Conservation (phyloP, 2,888 invertebrate species). For the Germaria angustata region DNA sequence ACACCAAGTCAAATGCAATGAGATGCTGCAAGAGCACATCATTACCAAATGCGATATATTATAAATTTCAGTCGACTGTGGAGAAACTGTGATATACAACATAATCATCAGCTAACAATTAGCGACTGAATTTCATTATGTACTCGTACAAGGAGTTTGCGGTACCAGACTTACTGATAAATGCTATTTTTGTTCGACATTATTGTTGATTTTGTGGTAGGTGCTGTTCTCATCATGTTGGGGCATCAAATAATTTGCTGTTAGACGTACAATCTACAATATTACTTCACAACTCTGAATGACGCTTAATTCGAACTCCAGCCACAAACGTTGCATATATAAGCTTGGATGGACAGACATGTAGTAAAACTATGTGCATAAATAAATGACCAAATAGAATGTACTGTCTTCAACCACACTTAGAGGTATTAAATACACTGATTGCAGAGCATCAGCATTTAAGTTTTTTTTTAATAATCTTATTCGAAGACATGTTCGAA, state of each 20-base stretch:
- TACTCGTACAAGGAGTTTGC: not conserved
- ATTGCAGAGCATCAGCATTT: not conserved
- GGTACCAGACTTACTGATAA: not conserved
- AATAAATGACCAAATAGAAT: constrained; percentile 59
- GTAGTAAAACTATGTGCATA: constrained; percentile 1
- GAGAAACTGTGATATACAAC: constrained; percentile 60
- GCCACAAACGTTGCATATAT: constrained; percentile 36
- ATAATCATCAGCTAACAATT: constrained; percentile 63
- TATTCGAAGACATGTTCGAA: constrained; percentile 3
- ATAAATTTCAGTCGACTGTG: no score
- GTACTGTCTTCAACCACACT: no score
- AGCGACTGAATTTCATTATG: constrained; percentile 52
- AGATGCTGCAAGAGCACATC: not conserved
- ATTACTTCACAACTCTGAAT: constrained; percentile 76
- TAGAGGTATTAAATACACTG: not conserved
- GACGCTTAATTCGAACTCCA: constrained; percentile 71
- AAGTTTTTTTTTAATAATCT: not conserved
- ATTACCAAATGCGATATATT: not conserved
- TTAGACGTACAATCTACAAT: constrained; percentile 75
- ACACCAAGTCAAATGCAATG: constrained; percentile 1
- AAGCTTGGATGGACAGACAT: not conserved
- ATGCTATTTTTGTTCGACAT: no score
- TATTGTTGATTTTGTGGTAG: no score
- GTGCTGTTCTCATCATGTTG: constrained; percentile 46
- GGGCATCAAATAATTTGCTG: constrained; percentile 79